Percentiles rank a stretch among this genome's conserved stretches.
These are phyloP conservation scores for Athalia cordata DNA, from an alignment of 2,888 invertebrate species.

Conservation along the genomic window DNA sequence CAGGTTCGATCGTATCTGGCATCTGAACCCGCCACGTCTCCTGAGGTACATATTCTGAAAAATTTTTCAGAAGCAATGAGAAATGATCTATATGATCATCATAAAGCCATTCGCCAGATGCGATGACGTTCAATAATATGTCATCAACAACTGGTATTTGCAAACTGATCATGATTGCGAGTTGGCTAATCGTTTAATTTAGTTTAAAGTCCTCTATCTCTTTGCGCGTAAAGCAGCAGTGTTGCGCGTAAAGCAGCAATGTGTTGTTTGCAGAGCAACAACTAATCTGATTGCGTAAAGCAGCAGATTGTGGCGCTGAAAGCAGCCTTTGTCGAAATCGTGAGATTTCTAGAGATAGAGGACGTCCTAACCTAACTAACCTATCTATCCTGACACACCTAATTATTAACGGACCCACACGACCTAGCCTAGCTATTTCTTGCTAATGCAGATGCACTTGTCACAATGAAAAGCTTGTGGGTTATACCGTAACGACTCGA, in stretches of 20 bases:
- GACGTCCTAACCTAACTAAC: no score
- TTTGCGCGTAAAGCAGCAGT: neutral
- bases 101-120: conserved; percentile 13
- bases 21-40: conserved; percentile 35
- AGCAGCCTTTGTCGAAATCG: no score
- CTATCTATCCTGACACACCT: no score
- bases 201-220: neutral
- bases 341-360: no score
- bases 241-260: neutral
- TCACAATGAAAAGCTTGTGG: no score
- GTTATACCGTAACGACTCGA: no score
- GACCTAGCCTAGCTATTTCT: no score
- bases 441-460: no score
- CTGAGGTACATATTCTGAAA: conserved; percentile 34
- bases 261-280: neutral
- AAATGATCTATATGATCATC: conserved; percentile 47
- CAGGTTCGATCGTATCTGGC: conserved; percentile 46
- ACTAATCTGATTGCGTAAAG: no score
- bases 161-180: neutral
- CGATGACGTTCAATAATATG: neutral
- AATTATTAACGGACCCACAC: no score
- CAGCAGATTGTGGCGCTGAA: no score
- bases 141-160: neutral
- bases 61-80: conserved; percentile 24
- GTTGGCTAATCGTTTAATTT: neutral